phyloP scores from a whole-genome alignment of 2,888 invertebrate species.

The Dascillus cervinus region DNA sequence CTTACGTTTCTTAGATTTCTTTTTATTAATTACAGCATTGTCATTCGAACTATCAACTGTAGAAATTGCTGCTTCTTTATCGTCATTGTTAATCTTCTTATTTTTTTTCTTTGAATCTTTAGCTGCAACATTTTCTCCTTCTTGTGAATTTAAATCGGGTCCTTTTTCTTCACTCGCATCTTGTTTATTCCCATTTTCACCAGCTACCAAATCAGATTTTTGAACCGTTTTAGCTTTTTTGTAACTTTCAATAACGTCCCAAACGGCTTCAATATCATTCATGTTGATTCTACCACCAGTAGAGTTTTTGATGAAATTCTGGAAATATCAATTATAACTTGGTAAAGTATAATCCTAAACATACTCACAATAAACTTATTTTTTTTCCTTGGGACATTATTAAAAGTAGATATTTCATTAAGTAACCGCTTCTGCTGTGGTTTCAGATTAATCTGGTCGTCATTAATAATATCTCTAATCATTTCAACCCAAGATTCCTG shows the following conservation, averaged over 20 bases:
- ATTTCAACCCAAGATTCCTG: conserved; percentile 77
- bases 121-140: conserved; percentile 15
- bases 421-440: background rate
- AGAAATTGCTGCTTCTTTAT: background rate
- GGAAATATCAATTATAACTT: conserved; percentile 16
- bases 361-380: conserved; percentile 11
- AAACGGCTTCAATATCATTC: conserved; percentile 57
- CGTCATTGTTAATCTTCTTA: background rate
- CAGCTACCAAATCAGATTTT: conserved; percentile 9
- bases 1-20: conserved; percentile 28
- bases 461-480: conserved; percentile 57
- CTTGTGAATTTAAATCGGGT: too few species aligned
- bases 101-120: conserved; percentile 14
- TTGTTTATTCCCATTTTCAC: conserved; percentile 10
- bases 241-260: conserved; percentile 47
- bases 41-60: too few species aligned
- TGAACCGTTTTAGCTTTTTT: conserved; percentile 15
- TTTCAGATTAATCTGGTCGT: conserved; percentile 36
- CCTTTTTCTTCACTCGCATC: conserved; percentile 7
- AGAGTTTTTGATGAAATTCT: conserved; percentile 62
- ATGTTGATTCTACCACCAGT: conserved; percentile 50
- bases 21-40: conserved; percentile 4
- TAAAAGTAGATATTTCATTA: conserved; percentile 4
- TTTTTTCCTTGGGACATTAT: conserved; percentile 12
- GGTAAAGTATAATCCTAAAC: background rate